A percentile compares a stretch with the other conserved stretches of the same genome.
phyloP scores from a whole-genome alignment of 2,113 vertebrate genomes.

The Vidua macroura region DNA sequence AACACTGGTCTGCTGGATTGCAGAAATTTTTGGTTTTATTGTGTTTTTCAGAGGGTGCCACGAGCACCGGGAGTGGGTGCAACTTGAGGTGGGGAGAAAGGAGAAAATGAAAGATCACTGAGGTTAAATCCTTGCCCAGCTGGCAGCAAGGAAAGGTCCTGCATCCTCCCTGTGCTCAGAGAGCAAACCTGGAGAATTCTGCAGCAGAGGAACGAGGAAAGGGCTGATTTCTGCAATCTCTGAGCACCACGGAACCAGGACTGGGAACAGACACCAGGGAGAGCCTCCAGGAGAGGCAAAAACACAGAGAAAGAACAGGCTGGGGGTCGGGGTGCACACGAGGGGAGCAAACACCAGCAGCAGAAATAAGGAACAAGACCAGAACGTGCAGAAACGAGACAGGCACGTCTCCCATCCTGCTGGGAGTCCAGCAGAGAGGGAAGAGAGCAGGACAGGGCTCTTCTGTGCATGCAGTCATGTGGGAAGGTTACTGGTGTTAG shows the following conservation, averaged over 20 bases:
- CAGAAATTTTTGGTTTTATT: not conserved
- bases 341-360: not conserved
- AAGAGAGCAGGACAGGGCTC: not conserved
- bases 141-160: not conserved
- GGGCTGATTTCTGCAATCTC: not conserved
- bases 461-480: slow-evolving; percentile 72
- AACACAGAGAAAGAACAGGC: not conserved
- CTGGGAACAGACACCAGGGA: not conserved
- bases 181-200: not conserved
- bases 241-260: slow-evolving; percentile 30
- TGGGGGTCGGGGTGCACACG: not conserved
- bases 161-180: not conserved
- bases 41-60: not conserved
- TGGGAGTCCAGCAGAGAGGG: slow-evolving; percentile 35
- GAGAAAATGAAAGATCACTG: not conserved
- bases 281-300: not conserved
- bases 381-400: slow-evolving; percentile 54
- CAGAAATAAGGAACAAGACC: not conserved
- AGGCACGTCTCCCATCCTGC: slow-evolving; percentile 1
- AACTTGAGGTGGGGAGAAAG: not conserved
- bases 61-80: not conserved
- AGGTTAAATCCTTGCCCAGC: not conserved
- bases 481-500: slow-evolving; percentile 76
- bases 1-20: not conserved
- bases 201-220: not conserved